Evolutionary conservation across 2,888 invertebrate genomes (phyloP), one percentile per base, ranked within the genome.

Genomic region (Lasius platythorax): DNA sequence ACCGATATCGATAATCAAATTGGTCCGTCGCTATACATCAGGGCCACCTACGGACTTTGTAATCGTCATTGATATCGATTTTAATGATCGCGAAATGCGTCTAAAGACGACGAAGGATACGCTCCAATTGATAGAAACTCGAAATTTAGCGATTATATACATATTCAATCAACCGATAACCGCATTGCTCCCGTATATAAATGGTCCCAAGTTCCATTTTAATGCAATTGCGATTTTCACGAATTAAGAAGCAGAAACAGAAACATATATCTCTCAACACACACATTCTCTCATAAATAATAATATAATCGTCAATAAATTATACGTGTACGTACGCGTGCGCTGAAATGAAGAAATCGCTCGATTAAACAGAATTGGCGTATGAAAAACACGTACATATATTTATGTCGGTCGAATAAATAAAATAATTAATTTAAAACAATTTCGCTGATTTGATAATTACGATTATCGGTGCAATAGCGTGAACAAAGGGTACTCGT

Each of bases 1-100:
- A 86, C 72, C 64, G 23, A 63, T 40, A 89, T 87, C 83, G 85
- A 87, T 89, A 73, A 67, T 67, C 75, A 12, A 72, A 82, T 53
- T 53, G n/a, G 72, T 64, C 72, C 72, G 30, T 28, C 37, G 18
- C 37, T 61, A 18, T 53, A 63, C 53, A n/a, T 37, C 53, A 33
- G 8, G 23, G 28, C 15, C 11, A n/a, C 6, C 23, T 53, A 23
- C 15, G 61, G 61, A 23, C 2, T 40, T 68, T 67, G 50, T 83
- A 67, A 53, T 73, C 53, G 23, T 61, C 12, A 15, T 28, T 40
- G 40, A 63, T 58, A 46, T 67, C 40, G 40, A 37, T n/a, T 68
- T 68, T 68, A 64, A 72, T 33, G 28, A 58, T 37, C 53, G 33
- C 12, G 15, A 23, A 18, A 8, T 40, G n/a, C n/a, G 40, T 3